Base-by-base conservation (phyloP, 2,797 vertebrate genomes). In the Triplophysa yarkandensis region DNA sequence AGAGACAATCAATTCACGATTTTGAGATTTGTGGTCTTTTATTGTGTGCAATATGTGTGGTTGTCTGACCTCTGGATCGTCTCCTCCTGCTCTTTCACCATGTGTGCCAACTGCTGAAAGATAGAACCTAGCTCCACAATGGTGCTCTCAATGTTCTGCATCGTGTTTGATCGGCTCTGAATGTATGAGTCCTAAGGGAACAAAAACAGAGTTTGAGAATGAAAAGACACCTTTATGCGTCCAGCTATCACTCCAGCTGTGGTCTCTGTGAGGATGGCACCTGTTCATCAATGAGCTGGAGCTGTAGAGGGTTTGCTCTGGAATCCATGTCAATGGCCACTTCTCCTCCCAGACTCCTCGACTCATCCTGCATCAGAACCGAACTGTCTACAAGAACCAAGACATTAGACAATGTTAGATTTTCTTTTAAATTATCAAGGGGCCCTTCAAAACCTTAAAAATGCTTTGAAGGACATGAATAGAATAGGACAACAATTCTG, bases 31-130 rank as follows among this genome's bases (percentile, higher is more conserved):
- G 55, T 44, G 41, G 28, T 19, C 39, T 62, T 50, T 16, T 32
- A 9, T 36, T 50, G 43, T 60, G 5, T 23, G 25, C 13, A 61
- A 19, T 32, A 2, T 44, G 62, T 30, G 27, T 71, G 14, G 21
- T 7, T 27, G 41, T 23, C 74, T 79, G 75, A 98, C 96, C 96
- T 95, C 83, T 96, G 94, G 80, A 97, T 87, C 16, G 95, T 96
- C 85, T 98, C 96, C 76, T 97, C 96, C 78, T 97, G 96, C 76
- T 96, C 95, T 82, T 97, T 97, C 25, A 97, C 95, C 96, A 98
- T 98, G 83, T 97, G 95, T 0, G 95, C 95, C 83, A 98, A 82
- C 81, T 98, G 96, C 83, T 98, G 96, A 83, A 98, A 98, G 86
- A 98, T 98, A 77, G 95, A 96, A 57, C 96, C 95, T 82, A 98